phyloP scores from a whole-genome alignment of 2,888 invertebrate species.

The Buathra laborator region DNA sequence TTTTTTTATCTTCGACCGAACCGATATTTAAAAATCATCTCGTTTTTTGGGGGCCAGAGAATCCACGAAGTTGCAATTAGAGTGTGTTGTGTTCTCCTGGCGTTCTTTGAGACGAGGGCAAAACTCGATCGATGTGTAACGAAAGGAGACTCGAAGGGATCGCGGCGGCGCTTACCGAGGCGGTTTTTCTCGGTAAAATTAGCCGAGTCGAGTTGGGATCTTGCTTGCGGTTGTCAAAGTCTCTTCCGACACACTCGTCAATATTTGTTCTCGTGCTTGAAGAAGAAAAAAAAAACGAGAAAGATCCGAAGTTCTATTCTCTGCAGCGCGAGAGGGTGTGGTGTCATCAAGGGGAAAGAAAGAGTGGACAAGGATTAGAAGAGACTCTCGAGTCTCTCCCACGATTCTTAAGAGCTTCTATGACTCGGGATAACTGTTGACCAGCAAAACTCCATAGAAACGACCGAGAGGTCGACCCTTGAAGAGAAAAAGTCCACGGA shows the following conservation, averaged over 20 bases:
- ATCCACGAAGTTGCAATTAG: slow-evolving; percentile 23
- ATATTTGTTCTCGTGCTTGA: slow-evolving; percentile 13
- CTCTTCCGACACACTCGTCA: slow-evolving; percentile 9
- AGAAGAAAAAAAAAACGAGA: background rate
- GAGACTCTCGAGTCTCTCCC: slow-evolving; percentile 5
- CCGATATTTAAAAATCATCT: slow-evolving; percentile 30
- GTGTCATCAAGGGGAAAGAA: background rate
- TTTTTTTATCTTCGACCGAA: background rate
- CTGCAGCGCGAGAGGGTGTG: background rate
- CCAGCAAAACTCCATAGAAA: background rate
- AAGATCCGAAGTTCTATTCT: slow-evolving; percentile 11
- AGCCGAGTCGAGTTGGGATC: slow-evolving; percentile 18
- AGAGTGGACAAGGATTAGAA: background rate
- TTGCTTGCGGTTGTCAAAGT: slow-evolving; percentile 5
- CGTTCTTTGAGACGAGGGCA: slow-evolving; percentile 2
- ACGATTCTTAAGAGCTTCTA: slow-evolving; percentile 11
- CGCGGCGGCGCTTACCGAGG: background rate
- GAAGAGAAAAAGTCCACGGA: background rate
- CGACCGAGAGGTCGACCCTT: background rate
- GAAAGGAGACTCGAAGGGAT: background rate
- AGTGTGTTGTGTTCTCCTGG: background rate
- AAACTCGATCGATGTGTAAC: slow-evolving; percentile 1
- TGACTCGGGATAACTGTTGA: slow-evolving; percentile 9
- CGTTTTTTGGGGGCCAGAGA: background rate
- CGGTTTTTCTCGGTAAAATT: slow-evolving; percentile 17